Conservation (phyloP, 2,113 vertebrate genomes). For the Zootoca vivipara region DNA sequence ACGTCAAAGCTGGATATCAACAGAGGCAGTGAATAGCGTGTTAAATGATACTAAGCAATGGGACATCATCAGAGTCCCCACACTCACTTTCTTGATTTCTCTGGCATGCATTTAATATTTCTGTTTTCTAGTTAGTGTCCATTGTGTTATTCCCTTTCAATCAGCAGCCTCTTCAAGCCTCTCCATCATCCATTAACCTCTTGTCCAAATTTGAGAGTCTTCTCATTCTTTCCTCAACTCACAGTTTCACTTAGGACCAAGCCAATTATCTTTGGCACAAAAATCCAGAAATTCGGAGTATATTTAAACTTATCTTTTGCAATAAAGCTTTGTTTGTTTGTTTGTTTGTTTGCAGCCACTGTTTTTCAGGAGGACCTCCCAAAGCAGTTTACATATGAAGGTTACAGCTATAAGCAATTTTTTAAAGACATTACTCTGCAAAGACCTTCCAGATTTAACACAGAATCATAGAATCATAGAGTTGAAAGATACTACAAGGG, state of each 20-base stretch:
- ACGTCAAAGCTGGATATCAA: neutral
- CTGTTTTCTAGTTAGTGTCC: neutral
- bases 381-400: too few relatives aligned
- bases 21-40: neutral
- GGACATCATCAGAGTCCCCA: neutral
- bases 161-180: neutral
- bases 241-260: neutral
- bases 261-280: neutral
- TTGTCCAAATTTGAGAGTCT: conserved; percentile 4
- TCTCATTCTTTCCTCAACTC: neutral
- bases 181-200: neutral
- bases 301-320: neutral
- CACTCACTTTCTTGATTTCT: neutral
- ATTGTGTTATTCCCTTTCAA: neutral
- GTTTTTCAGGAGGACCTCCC: too few relatives aligned
- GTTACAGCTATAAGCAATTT: too few relatives aligned
- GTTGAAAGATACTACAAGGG: too few relatives aligned
- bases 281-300: neutral
- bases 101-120: neutral
- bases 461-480: too few relatives aligned
- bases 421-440: neutral
- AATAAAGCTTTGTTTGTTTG: neutral
- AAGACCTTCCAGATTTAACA: neutral
- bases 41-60: neutral
- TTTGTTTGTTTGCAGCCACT: too few relatives aligned